Evolutionary conservation across 2,113 vertebrate genomes (phyloP).

Genomic region (Rallus limicola): DNA sequence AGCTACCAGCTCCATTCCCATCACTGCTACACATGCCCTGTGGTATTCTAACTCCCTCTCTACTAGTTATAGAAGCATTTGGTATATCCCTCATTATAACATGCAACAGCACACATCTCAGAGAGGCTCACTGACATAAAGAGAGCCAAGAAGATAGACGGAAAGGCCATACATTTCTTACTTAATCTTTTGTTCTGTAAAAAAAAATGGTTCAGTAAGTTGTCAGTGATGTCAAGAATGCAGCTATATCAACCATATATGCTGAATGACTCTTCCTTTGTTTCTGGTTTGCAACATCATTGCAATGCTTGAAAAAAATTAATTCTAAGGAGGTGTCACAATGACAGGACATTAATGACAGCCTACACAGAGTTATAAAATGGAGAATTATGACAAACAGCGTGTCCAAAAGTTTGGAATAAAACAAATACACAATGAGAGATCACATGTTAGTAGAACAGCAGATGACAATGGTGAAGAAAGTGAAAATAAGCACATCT

Average conservation of each 20-base stretch:
- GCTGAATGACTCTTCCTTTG: neutral
- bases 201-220: neutral
- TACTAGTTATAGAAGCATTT: neutral
- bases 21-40: fast-evolving
- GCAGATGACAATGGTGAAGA: neutral
- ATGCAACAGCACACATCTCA: neutral
- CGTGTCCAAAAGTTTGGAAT: neutral
- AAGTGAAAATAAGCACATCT: neutral
- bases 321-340: neutral
- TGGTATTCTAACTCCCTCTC: neutral
- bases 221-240: neutral
- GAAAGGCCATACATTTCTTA: neutral
- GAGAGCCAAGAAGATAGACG: neutral
- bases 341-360: neutral
- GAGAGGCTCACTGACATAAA: neutral
- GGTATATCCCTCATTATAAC: neutral
- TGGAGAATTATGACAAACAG: neutral
- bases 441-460: neutral
- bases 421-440: neutral
- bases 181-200: neutral
- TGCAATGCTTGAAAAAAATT: neutral
- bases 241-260: neutral
- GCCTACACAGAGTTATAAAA: neutral
- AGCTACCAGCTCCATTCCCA: neutral
- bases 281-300: neutral